Conservation (phyloP, 2,113 vertebrate genomes). For the Siniperca knerii region DNA sequence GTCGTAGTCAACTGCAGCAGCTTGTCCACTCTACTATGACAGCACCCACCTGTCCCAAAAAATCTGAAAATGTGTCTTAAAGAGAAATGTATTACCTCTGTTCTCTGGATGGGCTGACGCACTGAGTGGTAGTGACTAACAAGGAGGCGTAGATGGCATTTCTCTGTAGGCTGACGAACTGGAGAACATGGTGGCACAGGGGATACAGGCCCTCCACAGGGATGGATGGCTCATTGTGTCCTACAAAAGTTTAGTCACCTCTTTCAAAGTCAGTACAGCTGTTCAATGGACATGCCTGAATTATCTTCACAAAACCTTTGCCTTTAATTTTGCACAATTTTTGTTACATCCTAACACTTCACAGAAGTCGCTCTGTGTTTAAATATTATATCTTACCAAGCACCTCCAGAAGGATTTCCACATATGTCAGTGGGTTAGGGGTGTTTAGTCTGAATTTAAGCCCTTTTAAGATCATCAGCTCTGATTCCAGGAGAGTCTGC, state of each 20-base stretch:
- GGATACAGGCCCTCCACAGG: slow-evolving; percentile 80
- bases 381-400: slow-evolving; percentile 85
- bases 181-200: slow-evolving; percentile 87
- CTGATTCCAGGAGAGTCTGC: slow-evolving; percentile 87
- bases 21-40: slow-evolving; percentile 2
- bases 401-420: slow-evolving; percentile 93
- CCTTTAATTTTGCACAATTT: neutral
- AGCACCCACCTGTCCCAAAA: neutral
- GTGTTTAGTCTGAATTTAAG: slow-evolving; percentile 89
- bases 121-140: slow-evolving; percentile 82
- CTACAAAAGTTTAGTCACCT: slow-evolving; percentile 71
- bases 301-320: neutral
- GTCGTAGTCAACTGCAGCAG: slow-evolving; percentile 1
- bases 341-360: neutral
- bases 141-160: slow-evolving; percentile 87
- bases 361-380: neutral
- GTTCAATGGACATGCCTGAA: neutral
- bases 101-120: slow-evolving; percentile 83
- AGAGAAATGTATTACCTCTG: slow-evolving; percentile 86
- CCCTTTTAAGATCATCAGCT: slow-evolving; percentile 90
- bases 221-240: slow-evolving; percentile 88
- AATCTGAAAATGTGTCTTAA: neutral
- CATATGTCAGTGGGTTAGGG: slow-evolving; percentile 88
- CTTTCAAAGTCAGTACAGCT: neutral
- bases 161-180: slow-evolving; percentile 88